These are phyloP conservation scores for Linepithema humile DNA, from an alignment of 1,140 invertebrate species.

Conservation along the genomic window DNA sequence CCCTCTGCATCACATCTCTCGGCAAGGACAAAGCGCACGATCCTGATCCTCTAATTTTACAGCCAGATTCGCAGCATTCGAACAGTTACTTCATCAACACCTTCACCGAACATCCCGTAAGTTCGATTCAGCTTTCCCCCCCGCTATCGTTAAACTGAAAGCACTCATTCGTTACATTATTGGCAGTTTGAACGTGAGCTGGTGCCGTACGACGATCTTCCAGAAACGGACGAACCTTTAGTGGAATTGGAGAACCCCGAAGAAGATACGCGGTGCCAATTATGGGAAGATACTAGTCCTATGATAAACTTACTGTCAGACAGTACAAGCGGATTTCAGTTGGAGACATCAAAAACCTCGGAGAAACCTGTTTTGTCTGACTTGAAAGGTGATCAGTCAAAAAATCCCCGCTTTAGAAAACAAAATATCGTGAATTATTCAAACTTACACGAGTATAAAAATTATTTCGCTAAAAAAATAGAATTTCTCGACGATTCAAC, in stretches of 20 bases:
- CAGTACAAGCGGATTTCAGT: constrained; percentile 60
- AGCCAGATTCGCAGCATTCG: constrained; percentile 63
- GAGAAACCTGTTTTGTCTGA: constrained; percentile 65
- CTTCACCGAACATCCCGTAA: constrained; percentile 75
- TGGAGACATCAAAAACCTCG: constrained; percentile 69
- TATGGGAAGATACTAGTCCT: constrained; percentile 78
- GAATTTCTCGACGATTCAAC: too few species aligned
- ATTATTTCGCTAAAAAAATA: too few species aligned
- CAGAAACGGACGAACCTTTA: constrained; percentile 80
- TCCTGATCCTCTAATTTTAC: constrained; percentile 65
- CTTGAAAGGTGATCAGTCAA: constrained; percentile 35
- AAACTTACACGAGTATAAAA: not conserved
- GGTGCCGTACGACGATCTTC: constrained; percentile 81
- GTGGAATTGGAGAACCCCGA: constrained; percentile 80
- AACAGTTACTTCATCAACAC: constrained; percentile 81
- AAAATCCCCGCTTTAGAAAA: not conserved
- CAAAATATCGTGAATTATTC: not conserved
- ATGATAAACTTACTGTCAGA: constrained; percentile 71
- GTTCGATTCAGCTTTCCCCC: not conserved
- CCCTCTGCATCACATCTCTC: constrained; percentile 32
- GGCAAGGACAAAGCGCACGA: constrained; percentile 65
- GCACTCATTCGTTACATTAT: not conserved
- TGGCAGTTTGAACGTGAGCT: constrained; percentile 79
- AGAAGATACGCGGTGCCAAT: constrained; percentile 72
- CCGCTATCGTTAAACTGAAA: not conserved